These are phyloP conservation scores for Numenius arquata DNA, from an alignment of 2,113 vertebrate genomes.

Conservation along the genomic window DNA sequence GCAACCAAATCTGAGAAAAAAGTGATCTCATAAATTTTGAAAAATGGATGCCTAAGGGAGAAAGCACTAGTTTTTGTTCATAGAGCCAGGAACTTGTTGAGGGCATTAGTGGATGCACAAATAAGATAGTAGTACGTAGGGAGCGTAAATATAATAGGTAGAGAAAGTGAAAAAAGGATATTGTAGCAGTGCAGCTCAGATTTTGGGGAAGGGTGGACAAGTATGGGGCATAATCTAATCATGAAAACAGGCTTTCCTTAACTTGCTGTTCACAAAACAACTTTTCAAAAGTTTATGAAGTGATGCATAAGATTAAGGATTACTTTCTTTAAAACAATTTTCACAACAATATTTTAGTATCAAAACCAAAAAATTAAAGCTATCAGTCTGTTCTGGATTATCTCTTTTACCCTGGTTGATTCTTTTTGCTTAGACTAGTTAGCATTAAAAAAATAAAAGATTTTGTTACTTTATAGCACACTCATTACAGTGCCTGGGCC, in stretches of 20 bases:
- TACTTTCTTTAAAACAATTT: neutral
- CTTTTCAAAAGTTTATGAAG: neutral
- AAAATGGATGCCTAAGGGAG: neutral
- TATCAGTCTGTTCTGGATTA: neutral
- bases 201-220: neutral
- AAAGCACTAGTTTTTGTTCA: neutral
- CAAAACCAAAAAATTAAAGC: neutral
- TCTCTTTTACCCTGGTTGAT: neutral
- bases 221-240: neutral
- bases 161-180: neutral
- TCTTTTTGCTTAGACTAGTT: neutral
- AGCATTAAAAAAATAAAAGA: neutral
- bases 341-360: neutral
- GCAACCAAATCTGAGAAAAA: neutral
- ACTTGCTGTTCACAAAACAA: neutral
- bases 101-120: neutral
- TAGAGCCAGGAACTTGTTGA: neutral
- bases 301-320: neutral
- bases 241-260: neutral
- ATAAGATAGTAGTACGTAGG: neutral
- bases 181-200: rapidly evolving
- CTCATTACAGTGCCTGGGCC: neutral
- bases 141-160: neutral
- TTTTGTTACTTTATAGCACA: neutral
- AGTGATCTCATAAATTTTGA: neutral